phyloP scores from a whole-genome alignment of 2,797 vertebrate species.

The Tympanoctomys barrerae region DNA sequence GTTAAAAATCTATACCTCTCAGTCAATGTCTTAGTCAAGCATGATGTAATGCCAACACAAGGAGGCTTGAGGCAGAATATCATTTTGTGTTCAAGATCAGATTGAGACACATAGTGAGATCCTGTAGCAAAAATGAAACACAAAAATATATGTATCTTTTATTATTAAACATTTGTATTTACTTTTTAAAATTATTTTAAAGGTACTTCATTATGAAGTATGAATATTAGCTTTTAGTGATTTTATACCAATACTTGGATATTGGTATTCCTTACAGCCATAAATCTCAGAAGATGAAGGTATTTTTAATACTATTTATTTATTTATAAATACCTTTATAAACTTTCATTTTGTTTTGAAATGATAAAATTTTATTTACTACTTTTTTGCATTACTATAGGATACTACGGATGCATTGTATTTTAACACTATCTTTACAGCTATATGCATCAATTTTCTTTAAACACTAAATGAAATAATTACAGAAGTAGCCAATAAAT shows the following conservation, averaged over 20 bases:
- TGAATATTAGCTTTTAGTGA: conserved; percentile 15
- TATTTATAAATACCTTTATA: background rate
- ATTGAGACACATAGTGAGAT: background rate
- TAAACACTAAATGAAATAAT: background rate
- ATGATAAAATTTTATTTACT: conserved; percentile 42
- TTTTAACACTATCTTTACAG: background rate
- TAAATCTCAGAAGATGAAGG: conserved; percentile 43
- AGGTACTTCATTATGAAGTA: background rate
- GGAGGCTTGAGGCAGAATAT: background rate
- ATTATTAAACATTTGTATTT: background rate
- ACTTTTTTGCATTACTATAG: background rate
- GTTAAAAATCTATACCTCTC: background rate
- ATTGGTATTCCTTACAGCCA: background rate
- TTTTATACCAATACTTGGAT: conserved; percentile 9
- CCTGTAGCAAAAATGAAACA: background rate
- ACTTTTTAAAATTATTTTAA: conserved; percentile 2
- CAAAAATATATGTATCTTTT: background rate
- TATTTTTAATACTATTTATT: background rate
- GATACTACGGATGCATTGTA: background rate
- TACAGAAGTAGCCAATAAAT: background rate
- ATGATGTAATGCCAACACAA: background rate
- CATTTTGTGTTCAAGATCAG: background rate
- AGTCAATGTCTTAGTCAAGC: background rate
- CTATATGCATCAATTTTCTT: background rate
- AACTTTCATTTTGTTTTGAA: conserved; percentile 58